phyloP scores from a whole-genome alignment of 2,797 vertebrate genomes.

The Coregonus suidteri region DNA sequence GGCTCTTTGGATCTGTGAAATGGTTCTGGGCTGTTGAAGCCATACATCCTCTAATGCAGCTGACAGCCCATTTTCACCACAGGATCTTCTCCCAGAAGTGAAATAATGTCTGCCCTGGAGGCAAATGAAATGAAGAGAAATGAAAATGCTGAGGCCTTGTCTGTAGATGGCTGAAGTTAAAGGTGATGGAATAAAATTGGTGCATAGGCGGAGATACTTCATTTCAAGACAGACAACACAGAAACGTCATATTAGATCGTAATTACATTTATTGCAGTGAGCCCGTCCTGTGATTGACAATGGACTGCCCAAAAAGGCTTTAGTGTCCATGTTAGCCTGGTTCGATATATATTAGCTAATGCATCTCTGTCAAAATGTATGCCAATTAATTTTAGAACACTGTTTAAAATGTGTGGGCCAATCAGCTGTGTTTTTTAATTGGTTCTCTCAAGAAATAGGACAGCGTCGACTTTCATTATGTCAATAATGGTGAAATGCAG shows the following conservation, averaged over 20 bases:
- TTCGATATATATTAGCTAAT: slow-evolving; percentile 19
- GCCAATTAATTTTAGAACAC: slow-evolving; percentile 24
- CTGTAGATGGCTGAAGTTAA: slow-evolving; percentile 55
- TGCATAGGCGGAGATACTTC: slow-evolving; percentile 44
- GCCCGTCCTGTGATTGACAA: slow-evolving; percentile 38
- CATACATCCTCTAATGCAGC: slow-evolving; percentile 53
- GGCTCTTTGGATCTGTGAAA: slow-evolving; percentile 42
- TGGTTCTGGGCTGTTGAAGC: slow-evolving; percentile 35
- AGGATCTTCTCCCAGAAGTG: slow-evolving; percentile 59
- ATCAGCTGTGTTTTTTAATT: slow-evolving; percentile 30
- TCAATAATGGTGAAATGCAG: slow-evolving; percentile 15
- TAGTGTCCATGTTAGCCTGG: slow-evolving; percentile 15
- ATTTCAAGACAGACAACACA: slow-evolving; percentile 57
- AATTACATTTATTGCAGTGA: slow-evolving; percentile 52
- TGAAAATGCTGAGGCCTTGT: slow-evolving; percentile 44
- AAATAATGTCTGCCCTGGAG: slow-evolving; percentile 60
- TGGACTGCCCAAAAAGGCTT: slow-evolving; percentile 20
- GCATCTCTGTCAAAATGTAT: slow-evolving; percentile 26
- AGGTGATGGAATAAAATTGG: slow-evolving; percentile 66
- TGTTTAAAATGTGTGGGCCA: slow-evolving; percentile 28
- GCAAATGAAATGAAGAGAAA: slow-evolving; percentile 64
- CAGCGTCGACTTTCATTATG: slow-evolving; percentile 36
- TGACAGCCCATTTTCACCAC: slow-evolving; percentile 64
- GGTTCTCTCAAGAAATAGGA: slow-evolving; percentile 21
- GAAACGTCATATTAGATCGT: slow-evolving; percentile 57